Percentiles rank a stretch among this genome's conserved stretches.
phyloP scores from a whole-genome alignment of 2,888 invertebrate genomes.

The Drosophila paramelanica region DNA sequence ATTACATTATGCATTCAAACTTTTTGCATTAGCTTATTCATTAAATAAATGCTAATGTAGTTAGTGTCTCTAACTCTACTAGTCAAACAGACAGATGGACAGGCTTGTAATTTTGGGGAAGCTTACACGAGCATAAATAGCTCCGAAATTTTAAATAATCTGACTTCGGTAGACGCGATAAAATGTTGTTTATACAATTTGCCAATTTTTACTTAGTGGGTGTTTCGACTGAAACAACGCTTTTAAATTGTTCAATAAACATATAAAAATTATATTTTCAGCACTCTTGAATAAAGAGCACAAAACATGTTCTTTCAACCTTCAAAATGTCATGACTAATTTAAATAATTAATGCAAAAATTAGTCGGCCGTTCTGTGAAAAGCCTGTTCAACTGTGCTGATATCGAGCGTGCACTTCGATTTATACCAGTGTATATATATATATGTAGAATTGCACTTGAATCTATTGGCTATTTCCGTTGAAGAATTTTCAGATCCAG shows the following conservation, averaged over 20 bases:
- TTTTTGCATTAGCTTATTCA: no score
- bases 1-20: no score
- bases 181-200: neutral
- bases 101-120: no score
- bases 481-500: constrained; percentile 1
- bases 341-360: neutral
- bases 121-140: no score
- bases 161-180: no score
- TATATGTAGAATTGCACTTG: neutral
- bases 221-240: neutral
- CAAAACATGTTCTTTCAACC: constrained; percentile 4
- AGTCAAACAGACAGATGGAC: no score
- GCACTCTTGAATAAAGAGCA: neutral
- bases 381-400: neutral
- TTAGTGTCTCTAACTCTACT: no score
- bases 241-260: neutral
- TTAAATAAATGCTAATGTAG: no score
- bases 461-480: constrained; percentile 9
- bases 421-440: neutral
- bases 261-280: neutral
- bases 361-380: neutral
- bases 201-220: neutral
- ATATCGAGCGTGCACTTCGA: neutral
- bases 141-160: no score
- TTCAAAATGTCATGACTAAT: constrained; percentile 10